Conservation (phyloP, 2,888 invertebrate genomes). For the Palloptera scutellata region DNA sequence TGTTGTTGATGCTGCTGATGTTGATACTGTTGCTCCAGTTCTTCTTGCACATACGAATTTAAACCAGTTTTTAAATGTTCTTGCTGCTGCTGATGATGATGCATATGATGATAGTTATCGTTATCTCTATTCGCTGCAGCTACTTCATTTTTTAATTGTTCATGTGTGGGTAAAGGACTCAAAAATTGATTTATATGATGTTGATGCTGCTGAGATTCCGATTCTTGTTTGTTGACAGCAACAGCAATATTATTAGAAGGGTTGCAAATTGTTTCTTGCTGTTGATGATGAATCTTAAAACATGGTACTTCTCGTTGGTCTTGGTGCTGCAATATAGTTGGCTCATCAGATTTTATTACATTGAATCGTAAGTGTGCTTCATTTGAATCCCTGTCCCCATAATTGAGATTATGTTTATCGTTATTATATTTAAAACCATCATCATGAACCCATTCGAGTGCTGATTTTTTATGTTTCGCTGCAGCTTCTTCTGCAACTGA, state of each 20-base stretch:
- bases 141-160: neutral
- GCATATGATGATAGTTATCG: too few relatives aligned
- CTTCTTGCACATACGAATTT: neutral
- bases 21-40: neutral
- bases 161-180: neutral
- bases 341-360: too few relatives aligned
- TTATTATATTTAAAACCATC: neutral
- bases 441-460: neutral
- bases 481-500: too few relatives aligned
- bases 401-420: neutral
- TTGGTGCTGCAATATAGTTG: too few relatives aligned
- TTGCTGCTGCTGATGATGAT: too few relatives aligned
- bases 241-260: neutral
- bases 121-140: slow-evolving; percentile 3
- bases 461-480: neutral
- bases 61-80: too few relatives aligned
- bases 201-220: slow-evolving; percentile 11
- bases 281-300: neutral
- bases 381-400: neutral
- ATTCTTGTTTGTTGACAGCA: neutral
- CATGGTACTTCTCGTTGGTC: neutral
- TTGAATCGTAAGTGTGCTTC: neutral
- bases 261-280: neutral
- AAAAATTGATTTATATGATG: neutral
- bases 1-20: slow-evolving; percentile 10